These are phyloP conservation scores for Nasonia oneida DNA, from an alignment of 2,888 invertebrate genomes.

Conservation along the genomic window DNA sequence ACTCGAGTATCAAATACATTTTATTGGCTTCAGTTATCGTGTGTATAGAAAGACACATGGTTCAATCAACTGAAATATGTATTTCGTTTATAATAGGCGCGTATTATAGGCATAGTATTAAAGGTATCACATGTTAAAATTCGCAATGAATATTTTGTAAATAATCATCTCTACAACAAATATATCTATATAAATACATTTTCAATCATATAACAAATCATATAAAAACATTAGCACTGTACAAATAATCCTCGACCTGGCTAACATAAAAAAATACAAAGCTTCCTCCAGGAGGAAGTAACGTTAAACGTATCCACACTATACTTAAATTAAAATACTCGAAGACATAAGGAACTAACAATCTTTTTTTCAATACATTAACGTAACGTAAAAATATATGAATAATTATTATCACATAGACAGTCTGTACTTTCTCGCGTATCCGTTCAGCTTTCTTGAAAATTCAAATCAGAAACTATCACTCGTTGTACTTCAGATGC, in stretches of 20 bases:
- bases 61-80: not conserved
- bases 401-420: conserved; percentile 18
- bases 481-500: conserved; percentile 64
- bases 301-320: not conserved
- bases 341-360: not conserved
- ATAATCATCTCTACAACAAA: not conserved
- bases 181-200: not conserved
- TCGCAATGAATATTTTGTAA: not conserved
- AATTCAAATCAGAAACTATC: not conserved
- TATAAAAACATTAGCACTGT: not conserved
- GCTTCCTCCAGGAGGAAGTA: not conserved
- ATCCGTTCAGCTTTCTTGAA: not conserved
- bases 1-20: conserved; percentile 29
- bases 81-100: not conserved
- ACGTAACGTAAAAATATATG: not conserved
- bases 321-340: not conserved
- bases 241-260: not conserved
- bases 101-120: conserved; percentile 22
- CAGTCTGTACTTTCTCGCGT: not conserved
- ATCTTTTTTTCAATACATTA: not conserved
- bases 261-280: not conserved
- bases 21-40: conserved; percentile 25
- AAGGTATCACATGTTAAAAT: conserved; percentile 38
- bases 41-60: conserved; percentile 42
- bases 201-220: not conserved